Conservation (phyloP, 1,140 invertebrate genomes). For the Nixonia krombeini region DNA sequence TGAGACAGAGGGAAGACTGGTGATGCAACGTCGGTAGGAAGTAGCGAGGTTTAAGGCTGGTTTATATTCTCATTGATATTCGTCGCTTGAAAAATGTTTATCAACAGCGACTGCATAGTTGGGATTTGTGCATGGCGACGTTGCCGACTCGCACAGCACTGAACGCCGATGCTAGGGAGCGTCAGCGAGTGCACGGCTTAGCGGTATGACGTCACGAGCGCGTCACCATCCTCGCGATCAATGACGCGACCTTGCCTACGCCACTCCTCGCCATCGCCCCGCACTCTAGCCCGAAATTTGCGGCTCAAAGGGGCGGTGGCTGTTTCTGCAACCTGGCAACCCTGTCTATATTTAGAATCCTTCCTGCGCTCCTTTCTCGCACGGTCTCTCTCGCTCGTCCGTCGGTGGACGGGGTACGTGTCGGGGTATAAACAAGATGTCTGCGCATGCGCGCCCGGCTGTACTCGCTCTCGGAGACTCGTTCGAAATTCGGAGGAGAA, state of each 20-base stretch:
- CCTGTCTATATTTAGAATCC: conserved; percentile 71
- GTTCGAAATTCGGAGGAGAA: no score
- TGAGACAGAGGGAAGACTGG: no score
- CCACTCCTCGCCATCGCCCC: conserved; percentile 32
- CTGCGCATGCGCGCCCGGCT: conserved; percentile 45
- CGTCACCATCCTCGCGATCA: conserved; percentile 67
- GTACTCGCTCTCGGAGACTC: no score
- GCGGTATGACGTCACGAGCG: conserved; percentile 69
- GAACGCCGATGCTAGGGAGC: conserved; percentile 22
- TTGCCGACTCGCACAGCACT: background rate
- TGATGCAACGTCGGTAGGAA: no score
- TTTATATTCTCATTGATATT: no score
- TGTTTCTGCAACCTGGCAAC: conserved; percentile 72
- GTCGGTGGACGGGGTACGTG: conserved; percentile 2
- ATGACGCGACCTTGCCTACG: conserved; percentile 69
- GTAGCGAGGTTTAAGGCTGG: no score
- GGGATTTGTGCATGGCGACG: no score
- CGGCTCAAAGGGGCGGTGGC: conserved; percentile 70
- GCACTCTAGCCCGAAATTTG: conserved; percentile 54
- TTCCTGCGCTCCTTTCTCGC: conserved; percentile 48
- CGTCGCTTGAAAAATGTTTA: background rate
- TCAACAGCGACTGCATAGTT: no score
- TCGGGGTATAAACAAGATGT: conserved; percentile 59
- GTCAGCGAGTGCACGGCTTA: conserved; percentile 56
- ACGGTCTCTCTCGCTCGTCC: conserved; percentile 17